Evolutionary conservation across 2,113 vertebrate genomes (phyloP), one percentile per base, ranked within the genome.

Genomic region (Chrysochloris asiatica): DNA sequence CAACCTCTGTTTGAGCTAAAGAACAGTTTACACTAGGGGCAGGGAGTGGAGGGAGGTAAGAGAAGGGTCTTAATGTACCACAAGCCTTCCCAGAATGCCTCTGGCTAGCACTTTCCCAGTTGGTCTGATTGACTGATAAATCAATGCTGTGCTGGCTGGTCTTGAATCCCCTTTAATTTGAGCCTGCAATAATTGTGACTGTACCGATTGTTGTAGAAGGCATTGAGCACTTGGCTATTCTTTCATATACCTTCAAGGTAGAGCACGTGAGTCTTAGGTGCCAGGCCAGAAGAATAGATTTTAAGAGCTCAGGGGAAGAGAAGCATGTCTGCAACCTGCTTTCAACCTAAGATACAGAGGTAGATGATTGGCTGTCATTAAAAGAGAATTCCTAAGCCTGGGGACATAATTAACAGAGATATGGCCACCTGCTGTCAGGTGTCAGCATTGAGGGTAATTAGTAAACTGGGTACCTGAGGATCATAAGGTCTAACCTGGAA

Each of bases 391-490:
- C 3, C 16, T 94, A 61, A 69, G 96, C 97, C 96, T 77, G 14
- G 0, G 93, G 97, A 94, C 93, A 95, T 95, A 97, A 97, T 98
- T 98, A 98, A 96, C 95, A 97, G 93, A 59, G 92, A 86, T 75
- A 91, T 88, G 93, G 91, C 96, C 96, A 86, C 95, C 95, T 96
- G 96, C 96, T 97, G 95, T 92, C 93, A 95, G 36, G 47, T 95
- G 94, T 90, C 91, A 93, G 43, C 88, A 10, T 1, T 81, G 73
- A 73, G 94, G 89, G 86, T 96, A 96, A 97, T 98, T 94, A 97
- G 94, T 84, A 95, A 97, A 87, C 54, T 3, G 1, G 3, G 79
- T 78, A 96, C 94, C 96, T 93, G 95, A 94, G 89, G 90, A 95
- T 93, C 92, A 92, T 84, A 94, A 96, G 88, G 90, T 89, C 86